Evolutionary conservation across 2,888 invertebrate genomes (phyloP), one percentile per base, ranked within the genome.

Genomic region (Drosophila lacicola): DNA sequence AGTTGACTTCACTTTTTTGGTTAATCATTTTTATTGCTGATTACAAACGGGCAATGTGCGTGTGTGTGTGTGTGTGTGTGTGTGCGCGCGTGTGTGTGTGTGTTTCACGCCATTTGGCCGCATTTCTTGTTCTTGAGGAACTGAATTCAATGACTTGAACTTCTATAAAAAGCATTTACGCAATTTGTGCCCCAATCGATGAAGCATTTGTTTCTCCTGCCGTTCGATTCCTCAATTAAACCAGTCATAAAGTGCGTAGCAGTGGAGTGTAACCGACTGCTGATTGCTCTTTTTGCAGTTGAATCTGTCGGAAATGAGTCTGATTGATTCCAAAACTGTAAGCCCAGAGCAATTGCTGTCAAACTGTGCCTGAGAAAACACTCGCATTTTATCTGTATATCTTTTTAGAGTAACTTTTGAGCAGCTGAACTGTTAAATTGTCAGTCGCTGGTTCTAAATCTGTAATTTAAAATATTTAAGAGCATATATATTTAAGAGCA

Each of bases 121-220:
- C 47, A 50, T 45, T 62, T 36, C 13, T 57, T 45, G 42, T 62
- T 57, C 19, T 68, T 73, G 44, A 64, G 63, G 51, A 68, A 76
- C 57, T 58, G 10, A 64, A 71, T 64, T 73, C 67, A 67, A 73
- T 77, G 78, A 74, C 55, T 70, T 71, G 62, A 77, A 68, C 58
- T 74, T 74, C 70, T 74, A 68, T 65, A 63, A 74, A 77, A 77
- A 74, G 63, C 47, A 70, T 77, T 74, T 67, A 65, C 66, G 65
- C 73, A 73, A 77, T 70, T 66, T 73, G 21, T 42, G 55, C 44
- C 58, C 14, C 68, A 42, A 34, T 25, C 14, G 33, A 8, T 37
- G 55, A 54, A 50, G 62, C 56, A 63, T 42, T 70, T 67, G 61
- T 50, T 67, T 34, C 9, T 13, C 19, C 14, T 25, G 29, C 13